Percentiles rank a stretch among this genome's conserved stretches.
phyloP scores from a whole-genome alignment of 2,113 vertebrate genomes.

The Opisthocomus hoazin region DNA sequence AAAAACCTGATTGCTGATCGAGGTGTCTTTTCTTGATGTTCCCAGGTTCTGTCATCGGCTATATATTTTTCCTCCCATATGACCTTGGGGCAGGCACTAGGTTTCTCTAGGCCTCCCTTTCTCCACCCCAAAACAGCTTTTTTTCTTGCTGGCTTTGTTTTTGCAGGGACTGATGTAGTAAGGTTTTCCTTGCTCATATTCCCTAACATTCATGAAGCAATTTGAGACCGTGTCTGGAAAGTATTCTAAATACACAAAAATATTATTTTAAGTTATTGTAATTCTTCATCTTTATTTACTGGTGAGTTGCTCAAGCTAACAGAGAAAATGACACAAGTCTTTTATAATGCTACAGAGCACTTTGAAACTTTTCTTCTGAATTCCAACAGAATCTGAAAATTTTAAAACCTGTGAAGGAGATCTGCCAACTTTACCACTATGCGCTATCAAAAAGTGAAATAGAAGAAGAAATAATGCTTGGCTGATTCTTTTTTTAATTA shows the following conservation, averaged over 20 bases:
- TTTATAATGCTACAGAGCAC: background rate
- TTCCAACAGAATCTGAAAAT: slow-evolving; percentile 1
- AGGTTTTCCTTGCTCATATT: background rate
- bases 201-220: background rate
- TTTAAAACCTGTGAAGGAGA: background rate
- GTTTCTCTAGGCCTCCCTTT: background rate
- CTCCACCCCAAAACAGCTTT: background rate
- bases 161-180: background rate
- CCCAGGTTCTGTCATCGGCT: background rate
- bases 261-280: slow-evolving; percentile 4
- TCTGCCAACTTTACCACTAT: background rate
- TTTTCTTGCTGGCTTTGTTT: background rate
- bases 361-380: background rate
- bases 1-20: background rate
- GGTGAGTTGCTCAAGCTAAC: background rate
- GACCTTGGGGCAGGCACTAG: background rate
- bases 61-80: background rate
- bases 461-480: background rate
- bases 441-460: background rate
- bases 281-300: slow-evolving; percentile 5
- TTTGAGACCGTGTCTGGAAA: background rate
- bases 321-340: slow-evolving; percentile 8
- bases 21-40: background rate
- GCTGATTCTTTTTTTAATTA: background rate
- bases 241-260: background rate